phyloP scores from a whole-genome alignment of 2,113 vertebrate genomes.

The Zapus hudsonius region DNA sequence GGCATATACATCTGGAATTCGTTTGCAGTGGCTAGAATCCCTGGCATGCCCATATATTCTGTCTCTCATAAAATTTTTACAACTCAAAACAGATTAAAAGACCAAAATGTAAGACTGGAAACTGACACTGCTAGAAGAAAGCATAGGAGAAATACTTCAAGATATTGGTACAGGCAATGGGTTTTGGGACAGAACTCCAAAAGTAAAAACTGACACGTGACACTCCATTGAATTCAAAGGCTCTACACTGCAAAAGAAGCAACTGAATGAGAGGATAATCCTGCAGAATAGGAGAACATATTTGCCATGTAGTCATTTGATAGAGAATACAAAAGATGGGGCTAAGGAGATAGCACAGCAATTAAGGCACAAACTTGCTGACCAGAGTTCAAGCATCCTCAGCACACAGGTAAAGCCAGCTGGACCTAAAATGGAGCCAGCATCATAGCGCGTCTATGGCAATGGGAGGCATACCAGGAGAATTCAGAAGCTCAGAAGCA shows the following conservation, averaged over 20 bases:
- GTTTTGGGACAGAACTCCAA: neutral
- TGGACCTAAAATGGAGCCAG: too few relatives aligned
- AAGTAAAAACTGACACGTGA: neutral
- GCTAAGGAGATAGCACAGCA: too few relatives aligned
- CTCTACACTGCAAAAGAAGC: neutral
- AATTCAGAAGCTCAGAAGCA: too few relatives aligned
- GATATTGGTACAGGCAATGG: neutral
- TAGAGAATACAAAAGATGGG: neutral
- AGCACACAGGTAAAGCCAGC: too few relatives aligned
- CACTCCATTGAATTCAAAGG: neutral
- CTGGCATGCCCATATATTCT: too few relatives aligned
- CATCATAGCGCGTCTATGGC: too few relatives aligned
- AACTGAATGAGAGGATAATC: neutral
- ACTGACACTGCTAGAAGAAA: neutral
- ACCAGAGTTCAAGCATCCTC: too few relatives aligned
- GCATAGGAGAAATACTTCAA: neutral
- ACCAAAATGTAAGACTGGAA: neutral
- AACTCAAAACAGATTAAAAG: neutral
- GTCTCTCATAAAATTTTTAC: too few relatives aligned
- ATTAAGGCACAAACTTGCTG: too few relatives aligned
- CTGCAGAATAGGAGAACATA: neutral
- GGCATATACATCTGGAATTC: too few relatives aligned
- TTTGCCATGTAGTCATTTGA: neutral
- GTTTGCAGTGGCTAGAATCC: too few relatives aligned
- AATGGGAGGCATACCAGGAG: too few relatives aligned